phyloP scores from a whole-genome alignment of 2,797 vertebrate genomes.

The Sebastes trivittatus region DNA sequence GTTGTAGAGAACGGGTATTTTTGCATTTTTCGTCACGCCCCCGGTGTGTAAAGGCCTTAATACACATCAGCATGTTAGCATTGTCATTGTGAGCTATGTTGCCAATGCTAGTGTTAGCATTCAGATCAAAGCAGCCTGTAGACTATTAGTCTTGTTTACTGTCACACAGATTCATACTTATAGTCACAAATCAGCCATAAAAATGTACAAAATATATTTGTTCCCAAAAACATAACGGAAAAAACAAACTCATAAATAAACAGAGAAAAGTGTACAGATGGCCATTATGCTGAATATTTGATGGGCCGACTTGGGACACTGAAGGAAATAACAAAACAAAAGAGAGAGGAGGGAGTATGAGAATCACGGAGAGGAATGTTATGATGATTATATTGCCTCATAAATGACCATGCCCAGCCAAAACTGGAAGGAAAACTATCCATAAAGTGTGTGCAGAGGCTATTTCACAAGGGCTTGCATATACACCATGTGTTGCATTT shows the following conservation, averaged over 20 bases:
- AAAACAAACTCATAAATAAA: neutral
- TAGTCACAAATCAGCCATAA: neutral
- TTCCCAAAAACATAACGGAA: neutral
- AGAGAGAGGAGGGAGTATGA: neutral
- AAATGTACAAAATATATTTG: neutral
- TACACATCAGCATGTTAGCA: neutral
- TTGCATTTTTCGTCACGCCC: no score
- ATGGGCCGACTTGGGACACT: neutral
- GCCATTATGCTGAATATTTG: conserved; percentile 15
- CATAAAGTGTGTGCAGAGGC: conserved; percentile 5
- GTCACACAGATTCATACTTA: neutral
- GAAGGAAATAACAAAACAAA: conserved; percentile 4
- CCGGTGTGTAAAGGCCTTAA: no score
- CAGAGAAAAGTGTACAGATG: neutral
- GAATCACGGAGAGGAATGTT: conserved; percentile 23
- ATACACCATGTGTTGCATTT: neutral
- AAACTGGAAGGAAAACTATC: conserved; percentile 14
- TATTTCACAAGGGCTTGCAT: neutral
- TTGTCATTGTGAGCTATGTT: neutral
- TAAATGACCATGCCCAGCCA: conserved; percentile 22
- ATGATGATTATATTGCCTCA: conserved; percentile 26
- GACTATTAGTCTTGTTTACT: neutral
- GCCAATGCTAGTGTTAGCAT: neutral
- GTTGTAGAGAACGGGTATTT: no score
- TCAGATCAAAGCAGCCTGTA: neutral